Evolutionary conservation across 2,797 vertebrate species (phyloP), one percentile per base, ranked within the genome.

Genomic region (Brachymystax lenok): DNA sequence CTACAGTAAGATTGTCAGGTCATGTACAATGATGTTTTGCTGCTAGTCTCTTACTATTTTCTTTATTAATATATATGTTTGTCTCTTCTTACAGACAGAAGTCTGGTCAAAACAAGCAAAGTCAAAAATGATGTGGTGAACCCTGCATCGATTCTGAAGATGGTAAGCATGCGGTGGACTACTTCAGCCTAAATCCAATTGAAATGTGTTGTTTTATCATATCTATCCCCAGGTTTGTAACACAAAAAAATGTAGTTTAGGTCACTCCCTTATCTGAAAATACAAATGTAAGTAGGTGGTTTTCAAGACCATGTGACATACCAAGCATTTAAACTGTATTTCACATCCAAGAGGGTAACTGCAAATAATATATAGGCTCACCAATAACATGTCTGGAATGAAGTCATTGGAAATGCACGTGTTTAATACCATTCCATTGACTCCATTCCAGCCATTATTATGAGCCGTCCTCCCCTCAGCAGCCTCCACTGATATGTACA

Each of bases 61-160:
- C 10, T 3, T 28, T 0, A 30, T 17, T 50, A 24, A 33, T 66
- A 12, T 66, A 66, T 27, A 1, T 64, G 63, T 66, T 16, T 67
- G 63, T 69, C 5, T 80, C 68, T 2, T 73, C 75, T 14, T 61
- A 79, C 78, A 83, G 83, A 78, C 79, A 77, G 66, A 80, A 84
- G 8, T 13, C 24, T 28, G 5, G 35, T 73, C 30, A 74, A 77
- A 16, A 4, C 59, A 68, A 52, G 35, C 19, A 21, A 73, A 54
- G 17, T 27, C 81, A 75, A 84, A 71, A 72, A 69, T 46, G 35
- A 70, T 52, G 52, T 13, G n/a, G 17, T 35, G n/a, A 46, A 2
- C n/a, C 63, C 71, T 52, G 17, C 68, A 74, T 19, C 74, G 92
- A 94, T 85, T 87, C 89, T 80, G 87, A 91, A 79, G 94, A 97